Evolutionary conservation across 1,140 invertebrate species (phyloP).

Genomic region (Cyrtorhinus lividipennis): DNA sequence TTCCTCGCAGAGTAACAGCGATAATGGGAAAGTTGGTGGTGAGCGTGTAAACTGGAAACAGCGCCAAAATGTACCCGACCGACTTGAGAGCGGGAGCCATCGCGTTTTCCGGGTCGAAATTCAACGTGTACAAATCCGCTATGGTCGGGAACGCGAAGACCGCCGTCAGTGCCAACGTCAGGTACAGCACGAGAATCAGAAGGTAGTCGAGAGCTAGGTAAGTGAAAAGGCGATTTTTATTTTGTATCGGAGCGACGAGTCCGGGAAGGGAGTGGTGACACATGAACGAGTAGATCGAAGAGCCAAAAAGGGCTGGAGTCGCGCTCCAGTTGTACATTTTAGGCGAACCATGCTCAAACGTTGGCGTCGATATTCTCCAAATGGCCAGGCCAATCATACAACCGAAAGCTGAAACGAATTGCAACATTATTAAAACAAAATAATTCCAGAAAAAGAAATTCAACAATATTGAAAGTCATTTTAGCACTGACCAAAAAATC

Average conservation of each 20-base stretch:
- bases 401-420: slow-evolving; percentile 68
- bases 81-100: slow-evolving; percentile 37
- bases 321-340: slow-evolving; percentile 43
- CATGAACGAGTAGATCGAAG: slow-evolving; percentile 99
- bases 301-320: slow-evolving; percentile 83
- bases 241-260: slow-evolving; percentile 73
- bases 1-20: slow-evolving; percentile 88
- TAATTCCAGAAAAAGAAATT: too few species aligned
- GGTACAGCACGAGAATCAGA: slow-evolving; percentile 12
- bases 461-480: too few species aligned
- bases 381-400: slow-evolving; percentile 79
- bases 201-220: slow-evolving; percentile 48
- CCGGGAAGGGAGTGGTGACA: slow-evolving; percentile 95
- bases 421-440: too few species aligned
- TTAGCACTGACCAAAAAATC: too few species aligned
- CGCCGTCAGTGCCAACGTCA: slow-evolving; percentile 68
- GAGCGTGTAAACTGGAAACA: slow-evolving; percentile 94
- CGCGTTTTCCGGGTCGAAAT: slow-evolving; percentile 61
- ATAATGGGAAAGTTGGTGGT: slow-evolving; percentile 95
- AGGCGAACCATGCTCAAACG: slow-evolving; percentile 53
- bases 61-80: slow-evolving; percentile 61
- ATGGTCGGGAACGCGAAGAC: slow-evolving; percentile 69
- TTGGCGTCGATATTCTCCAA: slow-evolving; percentile 40
- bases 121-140: slow-evolving; percentile 86
- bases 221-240: slow-evolving; percentile 55